Conservation (phyloP, 2,888 invertebrate genomes). For the Heliconius ethilla region DNA sequence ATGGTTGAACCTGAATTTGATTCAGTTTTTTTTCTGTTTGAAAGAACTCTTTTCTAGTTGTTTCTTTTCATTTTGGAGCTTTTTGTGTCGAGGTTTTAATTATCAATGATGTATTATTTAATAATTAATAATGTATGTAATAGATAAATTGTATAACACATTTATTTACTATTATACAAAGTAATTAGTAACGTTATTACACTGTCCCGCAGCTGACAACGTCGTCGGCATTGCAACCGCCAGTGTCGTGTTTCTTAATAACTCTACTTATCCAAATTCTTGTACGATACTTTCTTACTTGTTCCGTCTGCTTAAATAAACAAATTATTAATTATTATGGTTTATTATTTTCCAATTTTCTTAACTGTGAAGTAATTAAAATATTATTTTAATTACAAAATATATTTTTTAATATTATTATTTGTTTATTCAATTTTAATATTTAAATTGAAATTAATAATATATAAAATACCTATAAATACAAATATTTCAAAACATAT, state of each 20-base stretch:
- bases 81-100: too few species aligned
- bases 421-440: background rate
- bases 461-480: constrained; percentile 15
- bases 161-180: background rate
- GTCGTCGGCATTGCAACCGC: constrained; percentile 46
- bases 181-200: constrained; percentile 54
- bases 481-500: constrained; percentile 21
- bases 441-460: constrained; percentile 12
- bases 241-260: constrained; percentile 43
- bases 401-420: too few species aligned
- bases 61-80: too few species aligned
- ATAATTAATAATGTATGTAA: background rate
- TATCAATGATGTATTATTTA: too few species aligned
- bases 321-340: background rate
- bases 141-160: background rate
- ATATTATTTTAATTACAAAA: too few species aligned
- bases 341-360: too few species aligned
- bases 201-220: constrained; percentile 52
- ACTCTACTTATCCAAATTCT: constrained; percentile 50
- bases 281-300: constrained; percentile 49
- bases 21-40: background rate
- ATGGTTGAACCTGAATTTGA: too few species aligned
- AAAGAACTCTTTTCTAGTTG: too few species aligned
- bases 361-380: too few species aligned
- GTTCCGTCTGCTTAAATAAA: constrained; percentile 52